These are phyloP conservation scores for Acanthosoma haemorrhoidale DNA, from an alignment of 2,888 invertebrate species.

Conservation along the genomic window DNA sequence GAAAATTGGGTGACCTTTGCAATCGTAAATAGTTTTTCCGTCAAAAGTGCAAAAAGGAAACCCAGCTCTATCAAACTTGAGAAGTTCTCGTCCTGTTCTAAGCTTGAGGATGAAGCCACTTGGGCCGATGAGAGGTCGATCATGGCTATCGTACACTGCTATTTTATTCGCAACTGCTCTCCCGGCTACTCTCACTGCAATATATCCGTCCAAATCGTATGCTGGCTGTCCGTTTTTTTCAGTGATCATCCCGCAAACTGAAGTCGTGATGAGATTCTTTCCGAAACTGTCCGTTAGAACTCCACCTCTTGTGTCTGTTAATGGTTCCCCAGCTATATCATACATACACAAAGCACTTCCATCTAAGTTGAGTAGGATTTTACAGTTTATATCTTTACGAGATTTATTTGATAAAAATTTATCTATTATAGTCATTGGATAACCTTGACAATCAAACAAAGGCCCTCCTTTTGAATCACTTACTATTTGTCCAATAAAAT, in stretches of 20 bases:
- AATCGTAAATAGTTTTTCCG: conserved; percentile 26
- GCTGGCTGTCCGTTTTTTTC: conserved; percentile 24
- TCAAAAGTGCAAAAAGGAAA: conserved; percentile 21
- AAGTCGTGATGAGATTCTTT: conserved; percentile 24
- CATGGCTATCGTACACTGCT: conserved; percentile 30
- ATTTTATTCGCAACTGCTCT: background rate
- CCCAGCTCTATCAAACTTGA: conserved; percentile 23
- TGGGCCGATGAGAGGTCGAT: conserved; percentile 32
- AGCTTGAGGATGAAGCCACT: conserved; percentile 30
- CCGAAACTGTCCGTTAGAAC: conserved; percentile 28
- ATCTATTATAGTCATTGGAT: background rate
- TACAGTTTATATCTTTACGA: conserved; percentile 5
- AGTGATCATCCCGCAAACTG: background rate
- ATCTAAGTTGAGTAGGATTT: conserved; percentile 13
- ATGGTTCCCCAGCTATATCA: conserved; percentile 32
- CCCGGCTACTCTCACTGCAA: conserved; percentile 13
- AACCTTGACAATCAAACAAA: conserved; percentile 29
- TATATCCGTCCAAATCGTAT: conserved; percentile 33
- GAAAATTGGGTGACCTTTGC: conserved; percentile 13
- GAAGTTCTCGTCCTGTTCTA: conserved; percentile 26
- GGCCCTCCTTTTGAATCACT: conserved; percentile 20
- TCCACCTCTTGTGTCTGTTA: conserved; percentile 32
- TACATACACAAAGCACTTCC: conserved; percentile 29
- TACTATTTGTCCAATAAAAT: conserved; percentile 21
- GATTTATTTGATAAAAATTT: background rate